Percentiles rank a stretch among this genome's conserved stretches.
phyloP scores from a whole-genome alignment of 2,113 vertebrate species.

The Nothobranchius furzeri region DNA sequence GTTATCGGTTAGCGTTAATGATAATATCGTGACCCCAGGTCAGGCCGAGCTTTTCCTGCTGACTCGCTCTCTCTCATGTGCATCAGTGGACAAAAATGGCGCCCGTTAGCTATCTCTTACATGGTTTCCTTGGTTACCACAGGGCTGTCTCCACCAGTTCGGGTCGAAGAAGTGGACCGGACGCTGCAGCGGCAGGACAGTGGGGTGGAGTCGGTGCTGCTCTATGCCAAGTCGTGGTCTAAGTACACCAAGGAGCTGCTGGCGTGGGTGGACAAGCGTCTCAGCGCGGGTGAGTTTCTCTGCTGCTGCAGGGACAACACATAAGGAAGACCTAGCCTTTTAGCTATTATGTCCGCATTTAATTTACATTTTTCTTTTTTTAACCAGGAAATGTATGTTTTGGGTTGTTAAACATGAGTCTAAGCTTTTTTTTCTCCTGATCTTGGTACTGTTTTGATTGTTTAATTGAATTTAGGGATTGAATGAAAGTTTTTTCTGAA shows the following conservation, averaged over 20 bases:
- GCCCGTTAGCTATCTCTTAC: conserved; percentile 36
- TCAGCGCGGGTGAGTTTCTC: conserved; percentile 88
- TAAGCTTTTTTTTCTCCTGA: not conserved
- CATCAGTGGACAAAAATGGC: conserved; percentile 66
- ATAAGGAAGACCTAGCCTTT: no score
- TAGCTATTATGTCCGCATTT: no score
- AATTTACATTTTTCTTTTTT: no score
- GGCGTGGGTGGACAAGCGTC: conserved; percentile 94
- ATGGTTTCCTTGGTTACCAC: conserved; percentile 71
- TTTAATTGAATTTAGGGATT: not conserved
- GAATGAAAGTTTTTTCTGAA: not conserved
- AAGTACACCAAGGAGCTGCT: conserved; percentile 97
- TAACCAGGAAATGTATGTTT: no score
- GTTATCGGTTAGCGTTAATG: no score
- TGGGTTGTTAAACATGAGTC: no score
- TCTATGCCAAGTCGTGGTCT: conserved; percentile 95
- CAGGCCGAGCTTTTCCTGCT: not conserved
- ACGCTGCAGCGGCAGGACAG: conserved; percentile 86
- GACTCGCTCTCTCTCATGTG: not conserved
- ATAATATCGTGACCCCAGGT: no score
- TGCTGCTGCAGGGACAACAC: not conserved
- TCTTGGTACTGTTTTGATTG: not conserved
- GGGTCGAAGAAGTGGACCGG: conserved; percentile 85
- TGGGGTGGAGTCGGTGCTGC: conserved; percentile 90
- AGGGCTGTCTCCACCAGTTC: conserved; percentile 84